A percentile compares a stretch with the other conserved stretches of the same genome.
phyloP scores from a whole-genome alignment of 2,888 invertebrate species.

The Strigamia crassipes region DNA sequence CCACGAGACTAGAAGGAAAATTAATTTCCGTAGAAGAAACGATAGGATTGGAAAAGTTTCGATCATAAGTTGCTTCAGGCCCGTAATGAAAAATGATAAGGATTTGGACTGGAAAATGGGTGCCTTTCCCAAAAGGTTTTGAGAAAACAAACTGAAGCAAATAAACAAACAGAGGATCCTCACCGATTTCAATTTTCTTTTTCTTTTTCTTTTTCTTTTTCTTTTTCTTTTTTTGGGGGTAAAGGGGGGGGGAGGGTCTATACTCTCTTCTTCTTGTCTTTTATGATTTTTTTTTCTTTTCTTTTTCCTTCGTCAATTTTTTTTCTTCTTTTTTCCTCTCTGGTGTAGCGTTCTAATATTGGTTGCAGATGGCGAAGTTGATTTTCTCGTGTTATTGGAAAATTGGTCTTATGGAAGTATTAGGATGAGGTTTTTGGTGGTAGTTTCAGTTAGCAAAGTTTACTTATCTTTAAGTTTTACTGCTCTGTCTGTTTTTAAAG shows the following conservation, averaged over 20 bases:
- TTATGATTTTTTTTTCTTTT: not conserved
- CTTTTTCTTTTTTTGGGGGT: not conserved
- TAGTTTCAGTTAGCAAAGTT: constrained; percentile 31
- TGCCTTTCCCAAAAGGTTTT: not conserved
- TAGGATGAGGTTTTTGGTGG: constrained; percentile 19
- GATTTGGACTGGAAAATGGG: not conserved
- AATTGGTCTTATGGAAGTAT: not conserved
- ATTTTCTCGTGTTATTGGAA: constrained; percentile 35
- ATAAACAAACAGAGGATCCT: constrained; percentile 31
- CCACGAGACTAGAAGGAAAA: constrained; percentile 8
- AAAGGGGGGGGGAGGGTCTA: not conserved
- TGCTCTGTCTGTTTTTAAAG: constrained; percentile 25
- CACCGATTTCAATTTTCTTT: not conserved
- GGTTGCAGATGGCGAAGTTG: constrained; percentile 35
- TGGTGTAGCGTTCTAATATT: constrained; percentile 9
- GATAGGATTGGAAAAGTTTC: constrained; percentile 42
- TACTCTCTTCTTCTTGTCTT: not conserved
- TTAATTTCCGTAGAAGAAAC: constrained; percentile 40
- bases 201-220: not conserved
- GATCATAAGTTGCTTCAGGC: not conserved
- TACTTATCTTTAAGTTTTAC: constrained; percentile 29
- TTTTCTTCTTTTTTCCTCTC: not conserved
- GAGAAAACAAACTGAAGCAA: constrained; percentile 18
- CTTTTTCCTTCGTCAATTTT: not conserved
- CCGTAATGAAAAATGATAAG: constrained; percentile 27